A percentile compares a stretch with the other conserved stretches of the same genome.
Evolutionary conservation across 2,113 vertebrate genomes (phyloP).

Genomic region (Emydura subglobosa): DNA sequence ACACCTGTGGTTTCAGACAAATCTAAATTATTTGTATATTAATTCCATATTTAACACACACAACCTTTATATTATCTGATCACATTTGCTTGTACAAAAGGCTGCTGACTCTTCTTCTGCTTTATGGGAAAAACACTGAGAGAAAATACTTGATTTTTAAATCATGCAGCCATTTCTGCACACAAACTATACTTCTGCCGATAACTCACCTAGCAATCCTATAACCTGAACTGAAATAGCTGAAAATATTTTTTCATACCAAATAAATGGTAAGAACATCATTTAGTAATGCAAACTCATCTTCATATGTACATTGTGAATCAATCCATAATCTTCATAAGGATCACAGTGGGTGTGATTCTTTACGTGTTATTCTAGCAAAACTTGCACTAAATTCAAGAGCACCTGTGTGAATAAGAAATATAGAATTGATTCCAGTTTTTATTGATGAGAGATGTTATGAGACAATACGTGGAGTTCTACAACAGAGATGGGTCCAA

Average conservation of each 20-base stretch:
- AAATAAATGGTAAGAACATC: neutral
- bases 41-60: neutral
- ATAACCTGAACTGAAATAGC: neutral
- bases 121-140: neutral
- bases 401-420: neutral
- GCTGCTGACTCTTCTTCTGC: neutral
- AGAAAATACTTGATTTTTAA: neutral
- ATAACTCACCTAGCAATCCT: neutral
- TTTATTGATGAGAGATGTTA: neutral
- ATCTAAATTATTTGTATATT: conserved; percentile 8
- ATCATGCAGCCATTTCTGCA: neutral
- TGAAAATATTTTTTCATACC: neutral
- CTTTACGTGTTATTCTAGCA: neutral
- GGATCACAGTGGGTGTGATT: neutral
- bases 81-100: neutral
- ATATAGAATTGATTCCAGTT: neutral
- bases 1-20: neutral
- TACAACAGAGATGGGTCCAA: neutral
- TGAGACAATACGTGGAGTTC: neutral
- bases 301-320: neutral
- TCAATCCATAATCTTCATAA: neutral
- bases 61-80: neutral
- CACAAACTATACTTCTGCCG: neutral
- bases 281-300: neutral
- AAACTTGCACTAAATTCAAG: neutral